A percentile compares a stretch with the other conserved stretches of the same genome.
phyloP scores from a whole-genome alignment of 2,888 invertebrate species.

The Coleophora flavipennella region DNA sequence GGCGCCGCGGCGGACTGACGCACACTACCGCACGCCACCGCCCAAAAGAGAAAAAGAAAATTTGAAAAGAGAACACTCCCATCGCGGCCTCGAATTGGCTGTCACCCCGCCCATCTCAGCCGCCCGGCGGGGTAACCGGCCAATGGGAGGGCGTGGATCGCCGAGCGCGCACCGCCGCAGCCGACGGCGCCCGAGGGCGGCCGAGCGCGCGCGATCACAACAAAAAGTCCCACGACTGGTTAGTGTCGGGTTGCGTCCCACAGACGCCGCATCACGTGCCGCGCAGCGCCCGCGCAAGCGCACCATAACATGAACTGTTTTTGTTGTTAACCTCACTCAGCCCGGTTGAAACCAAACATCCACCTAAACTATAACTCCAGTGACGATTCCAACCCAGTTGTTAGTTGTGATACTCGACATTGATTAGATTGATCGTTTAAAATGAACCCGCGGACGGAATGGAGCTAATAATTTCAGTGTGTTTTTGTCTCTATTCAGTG shows the following conservation, averaged over 20 bases:
- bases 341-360: neutral
- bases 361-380: no score
- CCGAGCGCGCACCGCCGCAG: constrained; percentile 24
- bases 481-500: constrained; percentile 61
- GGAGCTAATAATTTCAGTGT: constrained; percentile 67
- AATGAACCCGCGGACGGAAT: constrained; percentile 62
- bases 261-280: constrained; percentile 64
- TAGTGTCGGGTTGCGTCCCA: constrained; percentile 74
- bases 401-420: constrained; percentile 53
- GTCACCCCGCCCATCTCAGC: constrained; percentile 43
- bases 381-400: constrained; percentile 16
- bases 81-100: constrained; percentile 25
- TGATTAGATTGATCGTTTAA: constrained; percentile 24
- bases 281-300: constrained; percentile 55
- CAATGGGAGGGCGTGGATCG: constrained; percentile 18
- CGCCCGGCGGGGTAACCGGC: constrained; percentile 33
- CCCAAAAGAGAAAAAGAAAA: constrained; percentile 71
- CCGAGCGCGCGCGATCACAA: constrained; percentile 61
- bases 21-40: constrained; percentile 52
- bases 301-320: constrained; percentile 49
- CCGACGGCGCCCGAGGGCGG: constrained; percentile 48
- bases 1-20: constrained; percentile 54
- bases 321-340: constrained; percentile 40
- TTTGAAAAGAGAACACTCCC: constrained; percentile 68
- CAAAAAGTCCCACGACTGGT: constrained; percentile 70